A percentile compares a stretch with the other conserved stretches of the same genome.
These are phyloP conservation scores for Drosophila sechellia DNA, from an alignment of 1,140 invertebrate species.

Conservation along the genomic window DNA sequence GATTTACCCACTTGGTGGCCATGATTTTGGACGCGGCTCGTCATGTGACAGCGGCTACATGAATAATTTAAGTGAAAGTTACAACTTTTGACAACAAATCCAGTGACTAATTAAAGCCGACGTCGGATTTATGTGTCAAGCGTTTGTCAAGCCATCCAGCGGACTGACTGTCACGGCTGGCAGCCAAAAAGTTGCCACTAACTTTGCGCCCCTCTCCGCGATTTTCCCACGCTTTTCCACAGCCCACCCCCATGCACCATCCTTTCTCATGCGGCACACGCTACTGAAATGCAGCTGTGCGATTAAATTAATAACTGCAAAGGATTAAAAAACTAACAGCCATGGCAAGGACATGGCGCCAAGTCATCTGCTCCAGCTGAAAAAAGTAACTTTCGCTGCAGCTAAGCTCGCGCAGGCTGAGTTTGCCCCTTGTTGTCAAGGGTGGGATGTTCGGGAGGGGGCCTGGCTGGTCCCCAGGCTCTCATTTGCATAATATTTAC, in stretches of 20 bases:
- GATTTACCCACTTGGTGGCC: conserved; percentile 34
- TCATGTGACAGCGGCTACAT: conserved; percentile 25
- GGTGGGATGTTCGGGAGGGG: conserved; percentile 3
- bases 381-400: conserved; percentile 63
- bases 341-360: conserved; percentile 67
- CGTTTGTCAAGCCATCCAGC: conserved; percentile 52
- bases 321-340: conserved; percentile 80
- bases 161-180: conserved; percentile 32
- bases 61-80: conserved; percentile 60
- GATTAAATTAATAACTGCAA: conserved; percentile 83
- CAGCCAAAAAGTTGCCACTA: conserved; percentile 41
- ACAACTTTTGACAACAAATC: conserved; percentile 51
- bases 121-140: conserved; percentile 68
- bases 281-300: conserved; percentile 72
- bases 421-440: conserved; percentile 19
- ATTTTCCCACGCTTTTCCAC: neutral
- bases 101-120: conserved; percentile 73
- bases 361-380: conserved; percentile 49
- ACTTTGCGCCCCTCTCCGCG: conserved; percentile 13
- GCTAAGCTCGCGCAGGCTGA: conserved; percentile 44
- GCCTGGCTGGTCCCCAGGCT: conserved; percentile 27
- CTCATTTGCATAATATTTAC: conserved; percentile 83
- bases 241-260: no score
- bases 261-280: conserved; percentile 18
- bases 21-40: conserved; percentile 14